Conservation (phyloP, 1,140 invertebrate species). For the Achatina immaculata region DNA sequence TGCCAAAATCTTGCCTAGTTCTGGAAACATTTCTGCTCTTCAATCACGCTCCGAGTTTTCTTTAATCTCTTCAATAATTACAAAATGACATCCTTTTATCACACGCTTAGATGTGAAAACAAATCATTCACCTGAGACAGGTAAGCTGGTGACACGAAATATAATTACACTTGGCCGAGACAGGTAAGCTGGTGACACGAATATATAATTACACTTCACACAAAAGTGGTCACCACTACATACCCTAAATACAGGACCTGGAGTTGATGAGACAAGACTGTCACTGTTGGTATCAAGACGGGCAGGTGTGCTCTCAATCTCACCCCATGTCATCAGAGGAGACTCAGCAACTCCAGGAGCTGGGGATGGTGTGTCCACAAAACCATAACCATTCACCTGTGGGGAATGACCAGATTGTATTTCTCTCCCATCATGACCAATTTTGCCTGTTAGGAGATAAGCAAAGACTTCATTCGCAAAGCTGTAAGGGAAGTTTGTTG, state of each 20-base stretch:
- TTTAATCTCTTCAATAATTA: too few relatives aligned
- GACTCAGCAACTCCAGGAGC: slow-evolving; percentile 86
- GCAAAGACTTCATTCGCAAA: too few relatives aligned
- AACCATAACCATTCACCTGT: slow-evolving; percentile 82
- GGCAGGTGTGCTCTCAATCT: slow-evolving; percentile 97
- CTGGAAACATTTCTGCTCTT: too few relatives aligned
- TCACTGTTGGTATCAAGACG: slow-evolving; percentile 69
- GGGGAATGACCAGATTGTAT: slow-evolving; percentile 76
- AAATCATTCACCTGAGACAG: too few relatives aligned
- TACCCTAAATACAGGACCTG: slow-evolving; percentile 72
- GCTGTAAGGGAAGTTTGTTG: too few relatives aligned
- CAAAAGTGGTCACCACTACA: background rate
- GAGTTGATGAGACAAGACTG: slow-evolving; percentile 44
- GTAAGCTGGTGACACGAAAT: too few relatives aligned
- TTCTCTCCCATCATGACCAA: slow-evolving; percentile 93
- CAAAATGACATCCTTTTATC: too few relatives aligned
- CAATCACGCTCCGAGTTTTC: too few relatives aligned
- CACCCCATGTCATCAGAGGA: slow-evolving; percentile 99
- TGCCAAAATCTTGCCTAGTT: too few relatives aligned
- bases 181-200: too few relatives aligned
- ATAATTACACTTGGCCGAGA: too few relatives aligned
- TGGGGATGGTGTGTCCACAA: slow-evolving; percentile 88
- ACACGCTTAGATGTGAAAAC: too few relatives aligned
- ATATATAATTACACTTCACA: background rate
- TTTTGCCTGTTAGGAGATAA: slow-evolving; percentile 75